These are phyloP conservation scores for Petrolisthes cinctipes DNA, from an alignment of 2,888 invertebrate species.

Conservation along the genomic window DNA sequence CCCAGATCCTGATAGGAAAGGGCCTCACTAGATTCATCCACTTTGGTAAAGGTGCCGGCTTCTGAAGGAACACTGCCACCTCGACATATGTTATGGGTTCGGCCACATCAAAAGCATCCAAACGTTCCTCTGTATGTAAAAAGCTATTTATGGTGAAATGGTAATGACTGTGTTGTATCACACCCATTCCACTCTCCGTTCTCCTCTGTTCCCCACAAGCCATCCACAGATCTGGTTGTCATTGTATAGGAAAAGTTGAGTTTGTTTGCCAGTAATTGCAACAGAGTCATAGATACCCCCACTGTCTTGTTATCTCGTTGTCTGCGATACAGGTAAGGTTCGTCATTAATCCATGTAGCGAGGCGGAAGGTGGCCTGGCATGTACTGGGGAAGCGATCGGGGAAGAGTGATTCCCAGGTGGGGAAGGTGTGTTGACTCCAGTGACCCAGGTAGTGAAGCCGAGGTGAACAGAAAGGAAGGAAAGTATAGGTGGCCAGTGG, in stretches of 20 bases:
- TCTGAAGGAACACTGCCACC: background rate
- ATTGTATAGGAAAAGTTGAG: slow-evolving; percentile 20
- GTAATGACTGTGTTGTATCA: background rate
- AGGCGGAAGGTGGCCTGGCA: background rate
- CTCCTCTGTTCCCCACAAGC: too few species aligned
- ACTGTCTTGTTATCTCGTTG: background rate
- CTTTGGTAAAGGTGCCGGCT: background rate
- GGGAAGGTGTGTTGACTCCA: background rate
- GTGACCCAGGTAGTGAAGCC: background rate
- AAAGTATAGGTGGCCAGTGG: slow-evolving; percentile 9
- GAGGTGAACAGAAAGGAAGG: background rate
- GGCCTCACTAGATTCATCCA: background rate
- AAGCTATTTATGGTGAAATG: background rate
- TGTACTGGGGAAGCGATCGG: background rate
- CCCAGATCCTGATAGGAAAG: background rate
- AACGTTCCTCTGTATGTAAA: background rate
- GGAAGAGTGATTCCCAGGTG: slow-evolving; percentile 10
- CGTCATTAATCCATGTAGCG: background rate
- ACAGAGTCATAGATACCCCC: background rate
- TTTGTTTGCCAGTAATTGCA: background rate
- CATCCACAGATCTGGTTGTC: background rate
- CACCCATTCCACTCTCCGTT: background rate
- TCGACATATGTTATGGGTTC: background rate
- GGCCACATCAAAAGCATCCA: background rate
- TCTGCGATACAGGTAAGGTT: background rate